Conservation (phyloP, 2,113 vertebrate genomes). For the Phrynocephalus versicolor region DNA sequence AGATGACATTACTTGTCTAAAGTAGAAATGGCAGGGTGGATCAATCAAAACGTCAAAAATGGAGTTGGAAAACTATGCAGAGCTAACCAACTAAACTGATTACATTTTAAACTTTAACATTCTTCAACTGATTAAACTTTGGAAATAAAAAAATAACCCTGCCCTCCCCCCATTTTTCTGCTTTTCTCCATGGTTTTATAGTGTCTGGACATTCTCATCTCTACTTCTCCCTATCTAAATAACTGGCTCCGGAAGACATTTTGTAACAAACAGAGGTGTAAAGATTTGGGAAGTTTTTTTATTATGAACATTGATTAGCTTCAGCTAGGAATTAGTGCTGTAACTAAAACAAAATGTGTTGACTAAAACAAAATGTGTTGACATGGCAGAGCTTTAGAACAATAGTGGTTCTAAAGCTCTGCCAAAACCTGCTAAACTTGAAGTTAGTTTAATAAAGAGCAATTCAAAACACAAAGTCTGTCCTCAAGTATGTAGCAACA, state of each 20-base stretch:
- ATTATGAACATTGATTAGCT: background rate
- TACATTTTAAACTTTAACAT: too few relatives aligned
- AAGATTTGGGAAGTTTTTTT: background rate
- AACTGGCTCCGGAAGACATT: background rate
- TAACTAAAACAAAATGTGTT: background rate
- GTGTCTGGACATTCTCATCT: too few relatives aligned
- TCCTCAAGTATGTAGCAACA: background rate
- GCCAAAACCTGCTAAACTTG: background rate
- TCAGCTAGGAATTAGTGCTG: background rate
- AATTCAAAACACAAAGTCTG: background rate
- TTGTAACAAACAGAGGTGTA: background rate
- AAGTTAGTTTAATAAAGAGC: background rate
- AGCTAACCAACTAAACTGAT: background rate
- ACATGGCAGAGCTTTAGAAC: too few relatives aligned
- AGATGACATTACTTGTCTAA: background rate
- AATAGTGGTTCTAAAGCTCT: background rate
- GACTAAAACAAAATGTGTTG: background rate
- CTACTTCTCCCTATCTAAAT: background rate
- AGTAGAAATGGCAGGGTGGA: background rate
- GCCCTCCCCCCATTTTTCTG: too few relatives aligned
- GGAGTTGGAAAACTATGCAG: background rate
- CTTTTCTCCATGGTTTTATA: too few relatives aligned
- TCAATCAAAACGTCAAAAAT: constrained; percentile 10
- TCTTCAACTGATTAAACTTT: too few relatives aligned
- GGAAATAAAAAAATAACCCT: too few relatives aligned